Conservation (phyloP, 2,113 vertebrate species). For the Ursus arctos region DNA sequence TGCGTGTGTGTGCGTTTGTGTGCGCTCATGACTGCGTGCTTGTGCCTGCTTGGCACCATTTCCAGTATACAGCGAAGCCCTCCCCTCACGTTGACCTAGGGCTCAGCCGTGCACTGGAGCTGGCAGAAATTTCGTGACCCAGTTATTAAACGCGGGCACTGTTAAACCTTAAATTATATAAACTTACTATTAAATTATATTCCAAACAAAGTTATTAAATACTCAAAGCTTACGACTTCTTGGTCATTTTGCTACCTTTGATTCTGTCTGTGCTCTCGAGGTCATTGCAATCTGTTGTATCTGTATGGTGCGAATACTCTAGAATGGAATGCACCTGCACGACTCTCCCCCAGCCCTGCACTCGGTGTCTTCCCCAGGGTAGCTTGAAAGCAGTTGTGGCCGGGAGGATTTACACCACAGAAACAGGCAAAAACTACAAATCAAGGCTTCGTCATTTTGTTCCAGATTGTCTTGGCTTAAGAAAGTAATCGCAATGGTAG, state of each 20-base stretch:
- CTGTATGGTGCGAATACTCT: not conserved
- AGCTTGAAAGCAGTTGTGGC: not conserved
- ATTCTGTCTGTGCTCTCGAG: not conserved
- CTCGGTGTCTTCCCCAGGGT: not conserved
- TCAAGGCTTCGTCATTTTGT: not conserved
- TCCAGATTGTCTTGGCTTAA: not conserved
- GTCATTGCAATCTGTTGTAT: accelerated
- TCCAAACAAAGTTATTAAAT: not conserved
- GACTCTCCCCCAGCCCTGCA: too few species aligned
- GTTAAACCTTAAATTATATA: not conserved
- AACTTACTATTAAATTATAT: not conserved
- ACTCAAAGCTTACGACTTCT: not conserved
- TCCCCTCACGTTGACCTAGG: not conserved
- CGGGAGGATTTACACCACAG: not conserved
- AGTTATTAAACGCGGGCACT: not conserved
- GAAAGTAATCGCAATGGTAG: not conserved
- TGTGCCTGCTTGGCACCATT: not conserved
- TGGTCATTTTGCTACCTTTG: not conserved
- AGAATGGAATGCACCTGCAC: accelerated
- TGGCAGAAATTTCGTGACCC: not conserved
- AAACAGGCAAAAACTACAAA: not conserved
- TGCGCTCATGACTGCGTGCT: not conserved
- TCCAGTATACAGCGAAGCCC: not conserved
- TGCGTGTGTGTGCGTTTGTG: accelerated
- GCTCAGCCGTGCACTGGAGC: too few species aligned